Conservation (phyloP, 2,797 vertebrate species). For the Argentina silus region DNA sequence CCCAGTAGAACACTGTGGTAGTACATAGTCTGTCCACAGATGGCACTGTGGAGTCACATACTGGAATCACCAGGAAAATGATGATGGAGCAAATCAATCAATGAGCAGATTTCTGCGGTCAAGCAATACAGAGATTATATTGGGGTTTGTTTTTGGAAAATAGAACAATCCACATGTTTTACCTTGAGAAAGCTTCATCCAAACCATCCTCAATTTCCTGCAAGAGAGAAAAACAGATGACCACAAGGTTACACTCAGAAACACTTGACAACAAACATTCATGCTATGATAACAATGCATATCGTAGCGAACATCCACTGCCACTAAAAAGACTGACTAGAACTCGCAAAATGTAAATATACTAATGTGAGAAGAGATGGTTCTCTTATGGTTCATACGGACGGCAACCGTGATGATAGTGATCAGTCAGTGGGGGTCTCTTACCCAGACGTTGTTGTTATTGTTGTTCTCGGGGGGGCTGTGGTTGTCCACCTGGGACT, state of each 20-base stretch:
- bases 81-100: conserved; percentile 12
- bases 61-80: neutral
- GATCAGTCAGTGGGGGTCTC: neutral
- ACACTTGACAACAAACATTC: no score
- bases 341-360: neutral
- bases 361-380: neutral
- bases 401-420: no score
- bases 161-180: conserved; percentile 27
- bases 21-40: conserved; percentile 27
- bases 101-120: conserved; percentile 7
- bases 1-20: neutral
- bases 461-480: conserved; percentile 73
- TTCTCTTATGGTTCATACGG: no score
- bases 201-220: conserved; percentile 90
- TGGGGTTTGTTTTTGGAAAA: neutral
- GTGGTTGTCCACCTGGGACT: conserved; percentile 68
- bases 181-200: conserved; percentile 97
- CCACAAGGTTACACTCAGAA: no score
- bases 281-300: no score
- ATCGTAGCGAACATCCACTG: no score
- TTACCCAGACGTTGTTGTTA: conserved; percentile 79
- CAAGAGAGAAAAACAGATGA: conserved; percentile 45
- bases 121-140: conserved; percentile 28
- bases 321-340: no score
- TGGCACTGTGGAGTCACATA: conserved; percentile 29